A percentile compares a stretch with the other conserved stretches of the same genome.
phyloP scores from a whole-genome alignment of 1,140 invertebrate species.

The Brachionus sp. region DNA sequence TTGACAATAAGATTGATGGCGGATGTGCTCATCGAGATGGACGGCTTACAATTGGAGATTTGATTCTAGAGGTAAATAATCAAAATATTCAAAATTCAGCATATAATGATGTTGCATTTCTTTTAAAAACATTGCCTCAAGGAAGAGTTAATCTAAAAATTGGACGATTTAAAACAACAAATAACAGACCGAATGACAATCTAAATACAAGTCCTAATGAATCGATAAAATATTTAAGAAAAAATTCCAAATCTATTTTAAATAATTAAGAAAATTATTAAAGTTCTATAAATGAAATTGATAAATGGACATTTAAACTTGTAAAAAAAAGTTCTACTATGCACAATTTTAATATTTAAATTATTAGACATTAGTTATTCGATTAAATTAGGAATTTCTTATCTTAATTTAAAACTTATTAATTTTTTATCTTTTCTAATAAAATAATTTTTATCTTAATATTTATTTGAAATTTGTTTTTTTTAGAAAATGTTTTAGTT shows the following conservation, averaged over 20 bases:
- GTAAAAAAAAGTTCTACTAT: neutral
- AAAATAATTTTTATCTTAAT: too few species aligned
- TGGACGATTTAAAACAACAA: constrained; percentile 7
- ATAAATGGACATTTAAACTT: neutral
- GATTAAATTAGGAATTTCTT: too few species aligned
- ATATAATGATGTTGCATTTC: constrained; percentile 74
- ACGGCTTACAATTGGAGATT: constrained; percentile 84
- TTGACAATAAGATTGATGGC: constrained; percentile 66
- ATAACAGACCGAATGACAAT: neutral
- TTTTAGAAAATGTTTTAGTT: too few species aligned
- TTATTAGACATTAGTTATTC: too few species aligned
- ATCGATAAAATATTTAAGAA: neutral
- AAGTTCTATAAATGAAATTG: neutral
- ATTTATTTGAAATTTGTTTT: too few species aligned
- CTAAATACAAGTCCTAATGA: neutral
- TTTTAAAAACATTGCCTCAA: constrained; percentile 38
- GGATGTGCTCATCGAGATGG: constrained; percentile 86
- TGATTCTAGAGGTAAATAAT: constrained; percentile 82
- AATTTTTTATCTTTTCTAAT: too few species aligned
- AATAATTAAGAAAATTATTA: neutral
- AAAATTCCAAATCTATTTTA: neutral
- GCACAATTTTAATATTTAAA: neutral
- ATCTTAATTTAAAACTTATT: too few species aligned
- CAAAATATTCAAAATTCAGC: constrained; percentile 76
- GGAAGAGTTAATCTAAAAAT: constrained; percentile 36